Evolutionary conservation across 2,888 invertebrate species (phyloP), one percentile per base, ranked within the genome.

Genomic region (Fissipunctia ypsillon): DNA sequence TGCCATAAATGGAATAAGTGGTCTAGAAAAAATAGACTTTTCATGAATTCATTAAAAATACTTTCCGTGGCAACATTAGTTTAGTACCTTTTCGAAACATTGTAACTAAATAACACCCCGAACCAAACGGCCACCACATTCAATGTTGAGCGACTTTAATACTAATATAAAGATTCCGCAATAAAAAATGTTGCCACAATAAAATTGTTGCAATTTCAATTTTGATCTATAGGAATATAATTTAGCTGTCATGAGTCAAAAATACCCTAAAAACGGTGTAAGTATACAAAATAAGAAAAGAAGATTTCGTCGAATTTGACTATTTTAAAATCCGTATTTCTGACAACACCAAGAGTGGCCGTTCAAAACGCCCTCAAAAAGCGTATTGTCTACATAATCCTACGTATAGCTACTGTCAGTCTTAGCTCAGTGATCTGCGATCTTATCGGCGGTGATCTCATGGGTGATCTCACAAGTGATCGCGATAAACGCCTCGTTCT

Each of bases 391-490:
- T 87, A 88, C 80, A 85, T 81, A 73, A 90, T 83, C 69, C 86
- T 89, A 69, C 86, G 88, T 88, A 96, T 93, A 68, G 93, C 87
- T 78, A 95, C 95, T 48, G 92, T 93, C 87, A 95, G 90, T 81
- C 91, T 91, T 83, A 96, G 76, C 79, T 95, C 93, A 93, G 95
- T 95, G 85, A 89, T 92, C 87, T 85, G 91, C 59, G 75, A 79
- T 19, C 59, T 45, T 22, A 31, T 60, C n/a, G 78, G 65, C 45
- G 78, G 83, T 35, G 93, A 91, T 70, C 80, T 90, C 80, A 75
- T 52, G 22, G 75, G 52, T 35, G 79, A 81, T 65, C 71, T 79
- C 71, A 70, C 61, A 82, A 31, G 83, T 50, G 93, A 91, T 73
- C 81, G 90, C 80, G 90, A 90, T 81, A 81, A 86, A 81, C 80